Conservation (phyloP, 2,113 vertebrate genomes). For the Bothrops jararaca region DNA sequence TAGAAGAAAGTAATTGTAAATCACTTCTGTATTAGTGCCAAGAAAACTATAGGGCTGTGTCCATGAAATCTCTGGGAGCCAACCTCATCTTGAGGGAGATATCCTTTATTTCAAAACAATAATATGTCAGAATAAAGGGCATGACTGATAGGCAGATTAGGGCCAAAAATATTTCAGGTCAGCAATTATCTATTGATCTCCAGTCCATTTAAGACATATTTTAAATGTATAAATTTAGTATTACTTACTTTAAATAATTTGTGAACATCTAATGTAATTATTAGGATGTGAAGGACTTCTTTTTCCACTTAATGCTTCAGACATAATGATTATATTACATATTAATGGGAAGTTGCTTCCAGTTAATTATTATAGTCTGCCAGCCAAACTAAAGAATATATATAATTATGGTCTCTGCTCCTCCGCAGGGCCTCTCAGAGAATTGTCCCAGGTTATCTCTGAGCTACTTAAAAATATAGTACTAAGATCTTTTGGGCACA, state of each 20-base stretch:
- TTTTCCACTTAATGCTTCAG: constrained; percentile 16
- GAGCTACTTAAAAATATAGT: neutral
- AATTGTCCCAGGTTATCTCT: neutral
- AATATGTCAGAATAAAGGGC: neutral
- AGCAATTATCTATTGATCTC: neutral
- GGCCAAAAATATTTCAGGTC: neutral
- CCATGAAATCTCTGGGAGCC: neutral
- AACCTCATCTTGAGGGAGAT: neutral
- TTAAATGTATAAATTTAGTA: neutral
- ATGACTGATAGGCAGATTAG: neutral
- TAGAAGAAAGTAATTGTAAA: neutral
- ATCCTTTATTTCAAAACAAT: neutral
- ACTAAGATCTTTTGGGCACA: neutral
- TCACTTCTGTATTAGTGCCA: neutral
- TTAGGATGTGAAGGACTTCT: neutral
- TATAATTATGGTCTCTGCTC: constrained; percentile 26
- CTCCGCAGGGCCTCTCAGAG: constrained; percentile 17
- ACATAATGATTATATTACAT: constrained; percentile 14
- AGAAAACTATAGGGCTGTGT: neutral
- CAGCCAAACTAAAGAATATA: constrained; percentile 30
- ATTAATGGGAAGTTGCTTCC: constrained; percentile 33
- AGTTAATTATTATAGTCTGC: constrained; percentile 23
- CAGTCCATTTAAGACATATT: neutral
- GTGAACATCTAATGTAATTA: neutral
- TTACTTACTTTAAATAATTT: constrained; percentile 5